Evolutionary conservation across 2,888 invertebrate species (phyloP).

Genomic region (Drosophila pegasa): DNA sequence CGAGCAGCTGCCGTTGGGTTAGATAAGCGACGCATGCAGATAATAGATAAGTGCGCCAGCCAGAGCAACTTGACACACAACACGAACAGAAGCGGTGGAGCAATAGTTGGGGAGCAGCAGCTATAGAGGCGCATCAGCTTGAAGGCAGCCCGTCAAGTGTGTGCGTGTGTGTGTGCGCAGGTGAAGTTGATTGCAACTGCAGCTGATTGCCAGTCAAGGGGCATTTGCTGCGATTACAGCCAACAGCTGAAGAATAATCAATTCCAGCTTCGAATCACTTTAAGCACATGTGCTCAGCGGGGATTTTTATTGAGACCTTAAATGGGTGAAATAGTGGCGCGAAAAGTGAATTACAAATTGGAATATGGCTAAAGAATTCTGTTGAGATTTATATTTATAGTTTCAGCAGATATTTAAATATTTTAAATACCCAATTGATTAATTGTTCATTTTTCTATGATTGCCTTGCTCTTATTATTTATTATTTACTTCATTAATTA

Average conservation of each 20-base stretch:
- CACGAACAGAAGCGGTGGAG: neutral
- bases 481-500: no score
- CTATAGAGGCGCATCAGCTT: neutral
- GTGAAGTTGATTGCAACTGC: slow-evolving; percentile 51
- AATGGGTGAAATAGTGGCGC: no score
- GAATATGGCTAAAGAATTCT: no score
- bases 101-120: neutral
- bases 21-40: slow-evolving; percentile 57
- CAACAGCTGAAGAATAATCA: neutral
- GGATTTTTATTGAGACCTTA: no score
- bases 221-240: slow-evolving; percentile 8
- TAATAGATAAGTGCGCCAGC: slow-evolving; percentile 51
- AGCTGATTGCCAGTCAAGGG: slow-evolving; percentile 23
- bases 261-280: neutral
- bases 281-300: neutral
- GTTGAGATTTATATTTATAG: no score
- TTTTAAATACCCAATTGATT: no score
- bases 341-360: no score
- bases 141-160: slow-evolving; percentile 13
- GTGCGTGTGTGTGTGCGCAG: slow-evolving; percentile 27
- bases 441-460: no score
- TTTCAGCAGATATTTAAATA: no score
- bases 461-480: no score
- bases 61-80: slow-evolving; percentile 37
- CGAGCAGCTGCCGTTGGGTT: slow-evolving; percentile 15